Conservation (phyloP, 2,888 invertebrate genomes). For the Cremastobaeus sp. region DNA sequence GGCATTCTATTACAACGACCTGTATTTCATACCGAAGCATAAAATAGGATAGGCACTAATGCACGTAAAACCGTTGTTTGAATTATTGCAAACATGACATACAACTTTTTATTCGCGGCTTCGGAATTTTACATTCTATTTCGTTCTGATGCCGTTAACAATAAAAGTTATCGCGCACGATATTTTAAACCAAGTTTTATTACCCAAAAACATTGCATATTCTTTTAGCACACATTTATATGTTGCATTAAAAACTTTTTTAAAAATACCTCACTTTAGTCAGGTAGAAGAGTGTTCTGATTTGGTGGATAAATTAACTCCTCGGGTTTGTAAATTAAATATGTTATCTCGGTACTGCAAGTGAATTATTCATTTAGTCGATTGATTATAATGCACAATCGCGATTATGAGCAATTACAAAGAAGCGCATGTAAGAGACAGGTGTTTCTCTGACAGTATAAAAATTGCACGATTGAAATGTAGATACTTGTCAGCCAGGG, state of each 20-base stretch:
- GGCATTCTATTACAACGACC: constrained; percentile 65
- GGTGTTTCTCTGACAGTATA: constrained; percentile 47
- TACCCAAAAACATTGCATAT: too few relatives aligned
- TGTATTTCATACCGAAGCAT: constrained; percentile 40
- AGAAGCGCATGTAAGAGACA: constrained; percentile 53
- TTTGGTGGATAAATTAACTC: constrained; percentile 6
- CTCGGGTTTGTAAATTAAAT: constrained; percentile 9
- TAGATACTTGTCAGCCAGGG: constrained; percentile 70
- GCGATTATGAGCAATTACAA: constrained; percentile 51
- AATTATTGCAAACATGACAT: constrained; percentile 19
- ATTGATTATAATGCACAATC: constrained; percentile 53
- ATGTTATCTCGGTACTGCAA: constrained; percentile 36
- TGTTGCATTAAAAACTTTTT: too few relatives aligned
- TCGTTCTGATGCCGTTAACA: too few relatives aligned
- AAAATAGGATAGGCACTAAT: neutral
- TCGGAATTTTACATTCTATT: too few relatives aligned
- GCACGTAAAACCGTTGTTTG: constrained; percentile 1
- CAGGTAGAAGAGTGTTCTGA: too few relatives aligned
- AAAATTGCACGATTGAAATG: constrained; percentile 65
- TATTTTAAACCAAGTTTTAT: too few relatives aligned
- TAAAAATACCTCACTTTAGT: too few relatives aligned
- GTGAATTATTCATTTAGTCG: constrained; percentile 44
- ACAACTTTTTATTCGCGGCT: constrained; percentile 14
- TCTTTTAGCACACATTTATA: too few relatives aligned
- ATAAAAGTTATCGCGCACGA: too few relatives aligned